A percentile compares a stretch with the other conserved stretches of the same genome.
phyloP scores from a whole-genome alignment of 2,888 invertebrate species.

The Chrysomela aeneicollis region DNA sequence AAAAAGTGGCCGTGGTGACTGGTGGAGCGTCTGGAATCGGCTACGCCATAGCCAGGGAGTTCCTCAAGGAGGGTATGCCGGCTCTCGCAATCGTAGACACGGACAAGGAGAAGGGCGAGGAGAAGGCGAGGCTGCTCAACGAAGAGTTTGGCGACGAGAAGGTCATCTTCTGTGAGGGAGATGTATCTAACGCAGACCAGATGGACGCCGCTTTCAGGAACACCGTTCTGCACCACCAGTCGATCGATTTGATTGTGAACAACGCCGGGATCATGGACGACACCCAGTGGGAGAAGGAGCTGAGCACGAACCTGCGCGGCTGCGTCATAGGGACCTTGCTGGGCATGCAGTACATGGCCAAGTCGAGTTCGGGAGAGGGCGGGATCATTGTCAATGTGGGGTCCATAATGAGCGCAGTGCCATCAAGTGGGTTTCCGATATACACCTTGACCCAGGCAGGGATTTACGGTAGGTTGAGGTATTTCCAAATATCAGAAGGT shows the following conservation, averaged over 20 bases:
- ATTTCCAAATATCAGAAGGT: not conserved
- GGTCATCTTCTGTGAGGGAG: conserved; percentile 74
- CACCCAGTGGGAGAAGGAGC: conserved; percentile 75
- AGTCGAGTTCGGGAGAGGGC: conserved; percentile 65
- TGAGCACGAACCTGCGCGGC: conserved; percentile 61
- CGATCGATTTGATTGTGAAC: conserved; percentile 67
- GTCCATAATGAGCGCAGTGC: conserved; percentile 67
- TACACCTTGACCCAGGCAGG: conserved; percentile 61
- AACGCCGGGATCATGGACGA: conserved; percentile 84
- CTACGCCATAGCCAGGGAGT: conserved; percentile 71
- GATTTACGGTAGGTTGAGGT: conserved; percentile 49
- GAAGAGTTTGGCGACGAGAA: conserved; percentile 73
- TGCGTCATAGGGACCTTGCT: conserved; percentile 61
- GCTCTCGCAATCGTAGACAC: conserved; percentile 76
- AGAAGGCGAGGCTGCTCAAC: conserved; percentile 69
- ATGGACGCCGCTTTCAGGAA: conserved; percentile 62
- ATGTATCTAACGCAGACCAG: conserved; percentile 76
- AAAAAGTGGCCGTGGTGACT: conserved; percentile 72
- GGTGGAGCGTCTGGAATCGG: conserved; percentile 79
- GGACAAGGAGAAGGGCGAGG: conserved; percentile 71
- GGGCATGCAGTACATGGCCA: conserved; percentile 67
- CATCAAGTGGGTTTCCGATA: conserved; percentile 64
- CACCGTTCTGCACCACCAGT: conserved; percentile 40
- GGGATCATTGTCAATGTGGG: conserved; percentile 71
- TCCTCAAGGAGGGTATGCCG: conserved; percentile 70